Evolutionary conservation across 2,888 invertebrate genomes (phyloP).

Genomic region (Calephelis perditalis): DNA sequence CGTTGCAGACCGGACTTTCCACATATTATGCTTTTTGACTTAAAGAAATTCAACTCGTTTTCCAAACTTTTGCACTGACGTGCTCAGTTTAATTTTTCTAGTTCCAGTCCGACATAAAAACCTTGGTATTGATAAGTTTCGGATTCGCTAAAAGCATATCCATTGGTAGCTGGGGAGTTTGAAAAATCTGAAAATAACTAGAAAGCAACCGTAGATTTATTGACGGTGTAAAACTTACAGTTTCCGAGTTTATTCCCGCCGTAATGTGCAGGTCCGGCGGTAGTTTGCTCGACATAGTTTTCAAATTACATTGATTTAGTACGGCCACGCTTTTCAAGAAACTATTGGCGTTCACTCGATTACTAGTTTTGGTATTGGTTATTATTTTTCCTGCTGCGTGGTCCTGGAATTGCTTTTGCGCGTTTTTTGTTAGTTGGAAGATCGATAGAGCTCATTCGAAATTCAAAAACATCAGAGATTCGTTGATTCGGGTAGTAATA

Average conservation of each 20-base stretch:
- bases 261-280: constrained; percentile 47
- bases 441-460: too few species aligned
- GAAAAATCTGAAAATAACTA: constrained; percentile 33
- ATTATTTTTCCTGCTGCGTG: constrained; percentile 1
- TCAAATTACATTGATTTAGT: constrained; percentile 41
- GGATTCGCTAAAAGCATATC: constrained; percentile 9
- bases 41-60: too few species aligned
- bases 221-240: constrained; percentile 53
- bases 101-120: constrained; percentile 1
- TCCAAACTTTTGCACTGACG: too few species aligned
- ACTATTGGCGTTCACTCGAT: constrained; percentile 13
- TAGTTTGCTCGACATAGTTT: constrained; percentile 38
- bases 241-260: constrained; percentile 45
- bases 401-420: background rate
- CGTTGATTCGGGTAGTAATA: too few species aligned
- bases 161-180: constrained; percentile 7
- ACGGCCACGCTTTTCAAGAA: constrained; percentile 19
- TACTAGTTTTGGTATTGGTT: constrained; percentile 6
- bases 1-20: too few species aligned
- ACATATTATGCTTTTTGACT: too few species aligned
- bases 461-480: too few species aligned
- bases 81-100: background rate
- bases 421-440: background rate
- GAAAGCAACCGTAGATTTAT: constrained; percentile 52
- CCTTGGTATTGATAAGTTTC: constrained; percentile 7